Base-by-base conservation (phyloP, 37 sponge, comb jelly and placozoan species). In the Tethya wilhelma region DNA sequence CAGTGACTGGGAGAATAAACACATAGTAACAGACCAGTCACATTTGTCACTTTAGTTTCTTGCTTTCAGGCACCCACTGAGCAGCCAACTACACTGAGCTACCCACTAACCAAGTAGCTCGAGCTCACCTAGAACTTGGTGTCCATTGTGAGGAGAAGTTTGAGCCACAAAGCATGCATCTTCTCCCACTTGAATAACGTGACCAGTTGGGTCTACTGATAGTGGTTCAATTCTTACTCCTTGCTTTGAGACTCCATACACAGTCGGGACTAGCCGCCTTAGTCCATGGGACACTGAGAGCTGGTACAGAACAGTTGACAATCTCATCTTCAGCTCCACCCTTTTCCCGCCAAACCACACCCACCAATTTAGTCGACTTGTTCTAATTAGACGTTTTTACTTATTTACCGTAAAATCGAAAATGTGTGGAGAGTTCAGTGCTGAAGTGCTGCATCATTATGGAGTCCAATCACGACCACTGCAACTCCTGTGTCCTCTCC, bases 391-490 rank as follows among this genome's bases (percentile, higher is more conserved):
- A 49, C 14, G 14, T 9, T 9, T 9, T 19, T 49, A 49, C 14
- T 49, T 19, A 23, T 62, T 12, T n/a, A 26, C 28, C n/a, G 14
- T 7, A 62, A 7, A 23, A 29, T n/a, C n/a, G 63, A 26, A 29
- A 26, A n/a, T 62, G 63, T 62, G 63, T 62, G 63, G 14, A 29
- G 63, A 29, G 63, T 9, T 23, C 14, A 12, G 23, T 26, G 28
- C 7, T 62, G n/a, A 7, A 29, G n/a, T n/a, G n/a, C n/a, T n/a
- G n/a, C n/a, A n/a, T n/a, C n/a, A n/a, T n/a, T n/a, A n/a, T n/a
- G n/a, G n/a, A n/a, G n/a, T n/a, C n/a, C n/a, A n/a, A n/a, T 32
- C 56, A 72, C 5, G 30, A 72, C 2, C 73, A 72, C 44, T 72
- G 73, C 28, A 2, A 46, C 28, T 45, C 5, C 38, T 78, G 67